Evolutionary conservation across 2,113 vertebrate species (phyloP).

Genomic region (Apteryx mantelli): DNA sequence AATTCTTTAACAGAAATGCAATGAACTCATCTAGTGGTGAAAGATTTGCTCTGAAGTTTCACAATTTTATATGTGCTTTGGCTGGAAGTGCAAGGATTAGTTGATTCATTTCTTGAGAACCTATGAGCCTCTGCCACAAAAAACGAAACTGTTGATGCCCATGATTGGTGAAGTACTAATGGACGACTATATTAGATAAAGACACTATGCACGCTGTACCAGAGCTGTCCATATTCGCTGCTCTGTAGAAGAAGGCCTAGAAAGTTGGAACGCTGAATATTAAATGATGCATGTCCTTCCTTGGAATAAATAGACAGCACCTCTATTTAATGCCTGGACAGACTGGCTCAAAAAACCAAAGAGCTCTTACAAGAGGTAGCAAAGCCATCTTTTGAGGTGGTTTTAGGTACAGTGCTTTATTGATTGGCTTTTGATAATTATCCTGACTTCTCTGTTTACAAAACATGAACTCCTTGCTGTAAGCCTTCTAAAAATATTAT

Average conservation of each 20-base stretch:
- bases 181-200: conserved; percentile 8
- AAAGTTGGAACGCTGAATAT: conserved; percentile 20
- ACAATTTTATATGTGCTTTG: conserved; percentile 38
- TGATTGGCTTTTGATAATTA: conserved; percentile 28
- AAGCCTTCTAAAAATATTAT: conserved; percentile 44
- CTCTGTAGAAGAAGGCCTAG: neutral
- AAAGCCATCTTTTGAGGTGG: conserved; percentile 30
- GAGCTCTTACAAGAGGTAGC: neutral
- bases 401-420: conserved; percentile 37
- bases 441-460: conserved; percentile 22
- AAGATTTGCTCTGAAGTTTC: conserved; percentile 24
- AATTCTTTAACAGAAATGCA: conserved; percentile 10
- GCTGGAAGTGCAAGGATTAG: conserved; percentile 25
- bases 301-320: conserved; percentile 23
- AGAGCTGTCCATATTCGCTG: neutral
- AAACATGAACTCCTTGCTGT: conserved; percentile 3
- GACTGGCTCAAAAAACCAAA: conserved; percentile 21
- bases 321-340: conserved; percentile 26
- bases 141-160: neutral
- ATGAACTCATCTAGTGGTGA: neutral
- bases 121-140: neutral
- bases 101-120: neutral
- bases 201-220: neutral
- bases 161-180: neutral
- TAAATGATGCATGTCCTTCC: conserved; percentile 37